These are phyloP conservation scores for Desmodus rotundus DNA, from an alignment of 2,113 vertebrate genomes.

Conservation along the genomic window DNA sequence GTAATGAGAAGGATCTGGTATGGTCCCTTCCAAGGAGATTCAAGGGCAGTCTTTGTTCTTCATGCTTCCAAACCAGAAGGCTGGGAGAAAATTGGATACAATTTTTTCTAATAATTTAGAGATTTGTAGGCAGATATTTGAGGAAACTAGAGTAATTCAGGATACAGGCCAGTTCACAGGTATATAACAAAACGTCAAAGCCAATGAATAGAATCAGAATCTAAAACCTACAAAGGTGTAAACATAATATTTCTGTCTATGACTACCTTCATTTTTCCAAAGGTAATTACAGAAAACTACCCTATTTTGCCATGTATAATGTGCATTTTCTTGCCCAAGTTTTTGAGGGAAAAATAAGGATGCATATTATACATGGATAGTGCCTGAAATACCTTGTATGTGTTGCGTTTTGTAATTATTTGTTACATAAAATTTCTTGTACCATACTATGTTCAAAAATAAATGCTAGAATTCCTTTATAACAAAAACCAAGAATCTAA, in stretches of 20 bases:
- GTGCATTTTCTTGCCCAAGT: too few species aligned
- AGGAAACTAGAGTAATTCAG: not conserved
- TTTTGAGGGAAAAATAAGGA: too few species aligned
- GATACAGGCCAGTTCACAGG: not conserved
- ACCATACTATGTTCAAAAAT: too few species aligned
- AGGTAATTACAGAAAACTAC: not conserved
- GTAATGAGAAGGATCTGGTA: not conserved
- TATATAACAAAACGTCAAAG: not conserved
- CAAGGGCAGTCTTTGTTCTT: not conserved
- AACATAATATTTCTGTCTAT: not conserved
- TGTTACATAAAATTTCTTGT: too few species aligned
- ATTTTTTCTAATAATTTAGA: too few species aligned
- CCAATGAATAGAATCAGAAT: not conserved
- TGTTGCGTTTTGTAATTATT: too few species aligned
- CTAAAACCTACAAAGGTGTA: not conserved
- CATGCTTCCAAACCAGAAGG: not conserved
- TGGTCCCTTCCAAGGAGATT: not conserved
- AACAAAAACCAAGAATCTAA: too few species aligned
- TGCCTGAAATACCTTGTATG: too few species aligned
- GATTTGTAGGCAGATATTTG: not conserved
- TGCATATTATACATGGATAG: too few species aligned
- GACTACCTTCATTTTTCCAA: not conserved
- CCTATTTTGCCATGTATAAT: too few species aligned
- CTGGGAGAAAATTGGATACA: not conserved
- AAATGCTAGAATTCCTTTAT: too few species aligned